Percentiles rank a stretch among this genome's conserved stretches.
Evolutionary conservation across 2,113 vertebrate genomes (phyloP).

Genomic region (Muntiacus muntjak): DNA sequence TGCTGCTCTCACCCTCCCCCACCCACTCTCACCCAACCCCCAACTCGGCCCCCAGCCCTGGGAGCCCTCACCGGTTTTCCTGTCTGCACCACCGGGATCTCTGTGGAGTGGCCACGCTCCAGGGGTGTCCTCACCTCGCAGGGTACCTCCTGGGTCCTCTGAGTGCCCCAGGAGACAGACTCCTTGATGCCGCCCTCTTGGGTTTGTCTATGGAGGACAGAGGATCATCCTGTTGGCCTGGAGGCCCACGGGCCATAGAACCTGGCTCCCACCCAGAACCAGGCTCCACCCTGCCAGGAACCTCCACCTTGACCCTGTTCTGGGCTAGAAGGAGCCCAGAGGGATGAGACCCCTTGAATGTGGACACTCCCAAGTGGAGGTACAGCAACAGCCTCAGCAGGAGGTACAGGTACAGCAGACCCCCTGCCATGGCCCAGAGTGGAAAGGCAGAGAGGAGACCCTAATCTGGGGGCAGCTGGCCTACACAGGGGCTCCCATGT

Average conservation of each 20-base stretch:
- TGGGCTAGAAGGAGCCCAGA: no score
- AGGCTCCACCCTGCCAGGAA: neutral
- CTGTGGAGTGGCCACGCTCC: constrained; percentile 87
- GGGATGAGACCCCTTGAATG: fast-evolving
- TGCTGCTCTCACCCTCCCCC: neutral
- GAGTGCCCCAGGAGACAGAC: constrained; percentile 88
- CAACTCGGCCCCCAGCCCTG: neutral
- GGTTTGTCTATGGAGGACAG: constrained; percentile 73
- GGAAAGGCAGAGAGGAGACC: neutral
- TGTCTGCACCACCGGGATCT: constrained; percentile 80
- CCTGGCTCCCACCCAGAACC: neutral
- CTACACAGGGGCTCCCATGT: neutral
- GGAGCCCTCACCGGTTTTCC: constrained; percentile 34
- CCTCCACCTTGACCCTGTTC: neutral
- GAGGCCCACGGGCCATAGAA: neutral
- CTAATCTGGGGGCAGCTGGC: neutral
- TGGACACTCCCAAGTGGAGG: neutral
- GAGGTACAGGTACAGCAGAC: neutral
- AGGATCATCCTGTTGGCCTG: neutral
- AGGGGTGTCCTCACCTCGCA: constrained; percentile 80
- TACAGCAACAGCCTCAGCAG: neutral
- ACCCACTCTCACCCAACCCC: neutral
- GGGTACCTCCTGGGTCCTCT: constrained; percentile 84
- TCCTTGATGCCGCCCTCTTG: constrained; percentile 84
- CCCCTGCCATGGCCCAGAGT: fast-evolving